Evolutionary conservation across 1,140 invertebrate genomes (phyloP), one percentile per base, ranked within the genome.

Genomic region (Megathymus violae): DNA sequence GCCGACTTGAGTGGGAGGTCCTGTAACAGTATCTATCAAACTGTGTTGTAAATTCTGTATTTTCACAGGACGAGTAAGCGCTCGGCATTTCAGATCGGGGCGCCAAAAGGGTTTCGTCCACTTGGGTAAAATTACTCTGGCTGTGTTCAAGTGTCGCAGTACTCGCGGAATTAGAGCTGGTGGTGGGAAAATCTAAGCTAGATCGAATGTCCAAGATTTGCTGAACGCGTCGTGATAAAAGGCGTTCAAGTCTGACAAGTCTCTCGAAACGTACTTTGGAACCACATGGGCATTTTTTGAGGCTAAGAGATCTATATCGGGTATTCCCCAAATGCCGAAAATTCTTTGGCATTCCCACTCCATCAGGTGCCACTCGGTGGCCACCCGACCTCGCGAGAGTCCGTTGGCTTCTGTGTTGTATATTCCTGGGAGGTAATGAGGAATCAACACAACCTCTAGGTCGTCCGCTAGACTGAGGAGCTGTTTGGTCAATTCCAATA

Each of bases 191-290:
- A n/a, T n/a, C n/a, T n/a, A n/a, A n/a, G n/a, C n/a, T n/a, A n/a
- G n/a, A n/a, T n/a, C n/a, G n/a, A n/a, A 84, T 16, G 61, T 27
- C 81, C 80, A 86, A 11, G 6, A 46, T 60, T 54, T 76, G 72
- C 78, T 78, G 78, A 86, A 86, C 1, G 80, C 78, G 56, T 81
- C 70, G 64, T 71, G 75, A 67, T 71, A 84, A 54, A 40, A 63
- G 11, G 78, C 76, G 43, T 61, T 72, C 16, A 13, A 73, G 76
- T 85, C 76, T 62, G 44, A 73, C 31, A 65, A 70, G 67, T 80
- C 74, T 31, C 46, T 44, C 13, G 77, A 71, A 41, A 77, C 75
- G 65, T 85, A 85, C 3, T 25, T 47, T 34, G 43, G 56, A 15
- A 78, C 67, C 10, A 85, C 74, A 31, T n/a, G n/a, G n/a, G n/a